phyloP scores from a whole-genome alignment of 2,113 vertebrate genomes.

The Zeus faber region DNA sequence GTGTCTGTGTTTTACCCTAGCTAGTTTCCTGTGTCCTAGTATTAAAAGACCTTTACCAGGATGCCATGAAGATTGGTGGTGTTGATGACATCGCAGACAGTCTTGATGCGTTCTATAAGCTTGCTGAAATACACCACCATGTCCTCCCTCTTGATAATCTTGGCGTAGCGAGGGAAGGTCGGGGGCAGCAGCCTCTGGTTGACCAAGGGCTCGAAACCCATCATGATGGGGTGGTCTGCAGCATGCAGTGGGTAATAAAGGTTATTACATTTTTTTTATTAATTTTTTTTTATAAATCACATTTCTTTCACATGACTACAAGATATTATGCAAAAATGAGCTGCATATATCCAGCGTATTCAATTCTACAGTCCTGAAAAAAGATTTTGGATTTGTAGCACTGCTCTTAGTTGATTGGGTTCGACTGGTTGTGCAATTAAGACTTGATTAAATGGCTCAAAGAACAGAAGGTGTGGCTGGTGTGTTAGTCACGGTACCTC shows the following conservation, averaged over 20 bases:
- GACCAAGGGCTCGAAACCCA: constrained; percentile 98
- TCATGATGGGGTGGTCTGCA: constrained; percentile 98
- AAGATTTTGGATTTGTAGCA: too few relatives aligned
- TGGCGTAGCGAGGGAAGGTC: constrained; percentile 97
- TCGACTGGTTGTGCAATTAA: too few relatives aligned
- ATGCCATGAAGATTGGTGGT: constrained; percentile 95
- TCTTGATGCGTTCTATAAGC: constrained; percentile 95
- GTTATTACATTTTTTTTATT: too few relatives aligned
- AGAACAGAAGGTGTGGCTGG: background rate
- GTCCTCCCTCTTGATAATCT: constrained; percentile 98
- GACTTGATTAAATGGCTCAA: too few relatives aligned
- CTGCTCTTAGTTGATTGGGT: too few relatives aligned
- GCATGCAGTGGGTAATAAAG: too few relatives aligned
- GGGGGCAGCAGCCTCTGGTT: constrained; percentile 97
- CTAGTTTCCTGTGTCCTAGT: background rate
- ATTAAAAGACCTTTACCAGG: constrained; percentile 77
- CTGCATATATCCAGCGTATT: too few relatives aligned
- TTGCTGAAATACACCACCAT: constrained; percentile 97
- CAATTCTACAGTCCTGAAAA: too few relatives aligned
- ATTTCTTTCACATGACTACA: too few relatives aligned
- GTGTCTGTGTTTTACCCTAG: too few relatives aligned
- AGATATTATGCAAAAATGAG: too few relatives aligned
- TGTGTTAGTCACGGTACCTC: constrained; percentile 73
- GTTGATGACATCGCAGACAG: constrained; percentile 96
- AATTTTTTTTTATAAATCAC: too few relatives aligned